A percentile compares a stretch with the other conserved stretches of the same genome.
Evolutionary conservation across 2,113 vertebrate genomes (phyloP).

Genomic region (Paramormyrops kingsleyae): DNA sequence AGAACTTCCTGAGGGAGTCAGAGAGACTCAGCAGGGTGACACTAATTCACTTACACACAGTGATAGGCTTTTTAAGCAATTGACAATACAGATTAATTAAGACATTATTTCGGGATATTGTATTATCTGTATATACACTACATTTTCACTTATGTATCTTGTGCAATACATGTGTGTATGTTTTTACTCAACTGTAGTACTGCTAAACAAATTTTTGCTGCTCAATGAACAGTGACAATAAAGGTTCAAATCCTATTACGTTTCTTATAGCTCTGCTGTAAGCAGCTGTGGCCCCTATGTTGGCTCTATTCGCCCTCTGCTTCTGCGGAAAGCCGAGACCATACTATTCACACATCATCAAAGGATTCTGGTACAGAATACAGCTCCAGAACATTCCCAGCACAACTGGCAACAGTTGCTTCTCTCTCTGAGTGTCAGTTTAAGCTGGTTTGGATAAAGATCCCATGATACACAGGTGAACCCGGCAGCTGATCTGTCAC

Average conservation of each 20-base stretch:
- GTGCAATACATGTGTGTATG: background rate
- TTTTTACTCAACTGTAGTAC: background rate
- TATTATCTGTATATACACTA: background rate
- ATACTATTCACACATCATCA: background rate
- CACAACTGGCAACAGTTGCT: background rate
- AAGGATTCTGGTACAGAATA: background rate
- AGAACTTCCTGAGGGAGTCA: background rate
- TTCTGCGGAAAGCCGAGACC: background rate
- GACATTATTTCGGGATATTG: background rate
- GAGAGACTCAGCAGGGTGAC: background rate
- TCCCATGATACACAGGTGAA: background rate
- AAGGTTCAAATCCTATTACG: background rate
- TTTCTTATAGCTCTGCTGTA: background rate
- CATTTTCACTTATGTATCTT: background rate
- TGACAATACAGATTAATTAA: background rate
- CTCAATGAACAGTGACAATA: background rate
- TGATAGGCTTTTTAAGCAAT: background rate
- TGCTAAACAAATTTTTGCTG: background rate
- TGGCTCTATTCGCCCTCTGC: background rate
- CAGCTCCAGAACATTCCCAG: background rate
- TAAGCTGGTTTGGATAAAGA: background rate
- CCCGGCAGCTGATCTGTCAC: background rate
- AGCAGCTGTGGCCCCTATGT: background rate
- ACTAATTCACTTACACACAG: background rate
- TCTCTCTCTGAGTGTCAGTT: background rate